These are phyloP conservation scores for Copidosoma floridanum DNA, from an alignment of 1,140 invertebrate genomes.

Conservation along the genomic window DNA sequence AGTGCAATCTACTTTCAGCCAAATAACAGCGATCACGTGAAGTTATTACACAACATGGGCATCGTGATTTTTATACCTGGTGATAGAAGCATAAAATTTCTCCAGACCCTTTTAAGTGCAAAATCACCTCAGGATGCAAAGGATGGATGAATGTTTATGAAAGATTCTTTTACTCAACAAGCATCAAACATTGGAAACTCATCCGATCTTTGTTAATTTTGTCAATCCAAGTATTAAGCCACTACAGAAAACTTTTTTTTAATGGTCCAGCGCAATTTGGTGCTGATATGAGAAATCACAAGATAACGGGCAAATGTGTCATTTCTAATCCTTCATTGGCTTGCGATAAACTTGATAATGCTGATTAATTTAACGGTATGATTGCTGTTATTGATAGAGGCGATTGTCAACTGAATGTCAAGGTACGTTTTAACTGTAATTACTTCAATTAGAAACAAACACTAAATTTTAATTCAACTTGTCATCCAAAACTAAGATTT, in stretches of 20 bases:
- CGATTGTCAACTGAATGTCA: too few relatives aligned
- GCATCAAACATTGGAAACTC: constrained; percentile 62
- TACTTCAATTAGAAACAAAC: too few relatives aligned
- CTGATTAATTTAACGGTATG: constrained; percentile 64
- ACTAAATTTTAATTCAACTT: too few relatives aligned
- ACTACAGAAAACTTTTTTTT: constrained; percentile 55
- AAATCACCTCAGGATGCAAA: constrained; percentile 80
- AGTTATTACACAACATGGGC: constrained; percentile 87
- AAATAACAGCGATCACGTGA: constrained; percentile 84
- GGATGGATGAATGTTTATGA: constrained; percentile 91
- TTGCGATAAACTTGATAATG: constrained; percentile 67
- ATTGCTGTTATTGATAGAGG: constrained; percentile 85
- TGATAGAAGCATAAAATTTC: constrained; percentile 87
- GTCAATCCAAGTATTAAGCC: constrained; percentile 41
- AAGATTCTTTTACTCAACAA: constrained; percentile 92
- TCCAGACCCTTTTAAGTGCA: constrained; percentile 85
- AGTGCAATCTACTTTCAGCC: constrained; percentile 73
- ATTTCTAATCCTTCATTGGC: constrained; percentile 68
- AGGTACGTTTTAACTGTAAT: too few relatives aligned
- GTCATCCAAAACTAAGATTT: too few relatives aligned
- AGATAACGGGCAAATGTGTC: constrained; percentile 63
- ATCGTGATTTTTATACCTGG: constrained; percentile 84
- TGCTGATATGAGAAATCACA: constrained; percentile 63
- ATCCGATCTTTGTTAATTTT: constrained; percentile 61
- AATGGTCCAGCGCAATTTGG: constrained; percentile 94